Percentiles rank a stretch among this genome's conserved stretches.
These are phyloP conservation scores for Macrosteles quadrilineatus DNA, from an alignment of 1,140 invertebrate genomes.

Conservation along the genomic window DNA sequence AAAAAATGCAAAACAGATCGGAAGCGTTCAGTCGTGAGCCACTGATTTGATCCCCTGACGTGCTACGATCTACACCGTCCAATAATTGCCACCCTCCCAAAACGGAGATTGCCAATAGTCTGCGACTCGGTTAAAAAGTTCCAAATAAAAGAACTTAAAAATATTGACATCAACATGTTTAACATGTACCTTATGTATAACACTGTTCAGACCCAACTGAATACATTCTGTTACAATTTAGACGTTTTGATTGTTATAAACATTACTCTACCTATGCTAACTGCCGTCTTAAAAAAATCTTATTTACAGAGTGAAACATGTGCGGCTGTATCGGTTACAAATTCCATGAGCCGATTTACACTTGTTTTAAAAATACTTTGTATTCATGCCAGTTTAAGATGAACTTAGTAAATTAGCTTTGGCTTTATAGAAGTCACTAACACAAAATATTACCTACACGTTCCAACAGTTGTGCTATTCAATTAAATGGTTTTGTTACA, in stretches of 20 bases:
- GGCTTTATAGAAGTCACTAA: not conserved
- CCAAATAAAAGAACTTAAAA: slow-evolving; percentile 44
- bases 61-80: slow-evolving; percentile 5
- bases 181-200: slow-evolving; percentile 42
- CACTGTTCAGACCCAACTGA: slow-evolving; percentile 14
- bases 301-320: not conserved
- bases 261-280: not conserved
- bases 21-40: not conserved
- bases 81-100: slow-evolving; percentile 29
- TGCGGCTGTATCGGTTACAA: not conserved
- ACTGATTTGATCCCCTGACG: slow-evolving; percentile 23
- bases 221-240: slow-evolving; percentile 13
- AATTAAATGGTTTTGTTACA: too few relatives aligned
- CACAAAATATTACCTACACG: not conserved
- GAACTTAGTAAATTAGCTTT: slow-evolving; percentile 12
- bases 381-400: slow-evolving; percentile 1
- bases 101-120: slow-evolving; percentile 30
- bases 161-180: slow-evolving; percentile 44
- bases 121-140: slow-evolving; percentile 33
- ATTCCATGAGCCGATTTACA: not conserved
- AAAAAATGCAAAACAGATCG: not conserved
- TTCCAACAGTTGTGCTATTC: slow-evolving; percentile 6
- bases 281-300: not conserved
- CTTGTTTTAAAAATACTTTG: slow-evolving; percentile 10
- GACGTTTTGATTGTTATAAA: slow-evolving; percentile 23